Evolutionary conservation across 2,113 vertebrate species (phyloP), one percentile per base, ranked within the genome.

Genomic region (Bufo gargarizans): DNA sequence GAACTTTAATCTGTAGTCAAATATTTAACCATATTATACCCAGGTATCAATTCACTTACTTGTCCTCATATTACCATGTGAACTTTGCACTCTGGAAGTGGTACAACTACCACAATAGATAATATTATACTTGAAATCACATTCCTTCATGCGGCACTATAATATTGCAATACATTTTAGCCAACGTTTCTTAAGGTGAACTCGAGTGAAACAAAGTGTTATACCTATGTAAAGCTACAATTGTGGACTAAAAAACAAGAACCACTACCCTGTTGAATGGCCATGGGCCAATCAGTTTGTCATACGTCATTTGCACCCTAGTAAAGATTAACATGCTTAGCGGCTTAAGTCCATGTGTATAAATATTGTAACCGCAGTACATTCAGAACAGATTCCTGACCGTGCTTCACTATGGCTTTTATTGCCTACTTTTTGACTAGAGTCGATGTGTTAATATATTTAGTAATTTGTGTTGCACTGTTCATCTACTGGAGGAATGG

Each of bases 401-500:
- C 8, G 14, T 1, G 16, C 3, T 71, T 81, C 77, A 82, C 14
- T 8, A 93, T 91, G 92, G 91, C 89, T 1, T 86, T 82, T 20
- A 19, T 71, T 90, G 81, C 91, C 87, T 92, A 94, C 79, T 65
- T 74, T 3, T 0, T 91, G 89, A 45, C 43, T 49, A 89, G 84
- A 88, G 78, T 72, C 0, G 79, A 89, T 72, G 85, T 53, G 0
- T 78, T 93, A 88, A 79, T 93, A 20, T 92, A 1, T 2, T 2
- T 91, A 84, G 89, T 86, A 87, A 90, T 88, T 76, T 91, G 63
- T 86, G 78, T 91, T 9, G 33, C 88, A 1, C 43, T 88, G 16
- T 86, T 94, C 33, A 50, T 92, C 33, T 93, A 88, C 90, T 86
- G 92, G 77, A 65, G 89, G 4, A 92, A n/a, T 81, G 90, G 84